Percentiles rank a stretch among this genome's conserved stretches.
Evolutionary conservation across 2,113 vertebrate species (phyloP).

Genomic region (Tenrec ecaudatus): DNA sequence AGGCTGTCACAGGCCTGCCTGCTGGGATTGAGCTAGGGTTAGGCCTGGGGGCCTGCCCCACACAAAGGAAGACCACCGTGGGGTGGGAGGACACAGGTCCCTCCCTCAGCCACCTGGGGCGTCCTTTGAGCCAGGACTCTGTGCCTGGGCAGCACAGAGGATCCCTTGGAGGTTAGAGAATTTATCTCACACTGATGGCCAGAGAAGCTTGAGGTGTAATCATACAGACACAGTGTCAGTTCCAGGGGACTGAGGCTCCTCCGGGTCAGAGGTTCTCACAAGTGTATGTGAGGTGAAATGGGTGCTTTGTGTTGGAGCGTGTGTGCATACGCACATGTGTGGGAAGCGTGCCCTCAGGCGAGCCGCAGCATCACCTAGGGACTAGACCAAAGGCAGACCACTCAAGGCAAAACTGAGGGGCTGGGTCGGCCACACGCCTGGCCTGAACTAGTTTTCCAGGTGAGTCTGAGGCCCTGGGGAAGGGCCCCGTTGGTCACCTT

Average conservation of each 20-base stretch:
- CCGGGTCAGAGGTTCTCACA: too few relatives aligned
- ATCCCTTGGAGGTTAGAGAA: background rate
- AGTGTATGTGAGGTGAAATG: too few relatives aligned
- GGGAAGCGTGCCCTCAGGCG: background rate
- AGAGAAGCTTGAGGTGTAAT: background rate
- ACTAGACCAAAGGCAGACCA: background rate
- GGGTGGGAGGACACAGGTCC: background rate
- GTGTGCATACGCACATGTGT: too few relatives aligned
- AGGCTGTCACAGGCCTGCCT: constrained; percentile 41
- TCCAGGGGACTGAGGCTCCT: background rate
- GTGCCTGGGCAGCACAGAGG: background rate
- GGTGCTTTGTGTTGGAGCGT: too few relatives aligned
- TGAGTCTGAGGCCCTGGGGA: background rate
- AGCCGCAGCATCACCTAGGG: background rate
- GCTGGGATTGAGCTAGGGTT: constrained; percentile 3
- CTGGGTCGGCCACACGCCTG: background rate
- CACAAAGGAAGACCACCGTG: constrained; percentile 16
- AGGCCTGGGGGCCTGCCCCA: constrained; percentile 21
- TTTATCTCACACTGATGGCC: background rate
- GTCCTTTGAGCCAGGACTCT: background rate
- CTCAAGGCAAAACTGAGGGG: background rate
- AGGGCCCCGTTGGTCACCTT: background rate
- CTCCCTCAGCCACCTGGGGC: background rate
- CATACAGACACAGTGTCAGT: background rate
- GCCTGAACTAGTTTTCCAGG: background rate